Conservation (phyloP, 1,140 invertebrate species). For the Popillia japonica region DNA sequence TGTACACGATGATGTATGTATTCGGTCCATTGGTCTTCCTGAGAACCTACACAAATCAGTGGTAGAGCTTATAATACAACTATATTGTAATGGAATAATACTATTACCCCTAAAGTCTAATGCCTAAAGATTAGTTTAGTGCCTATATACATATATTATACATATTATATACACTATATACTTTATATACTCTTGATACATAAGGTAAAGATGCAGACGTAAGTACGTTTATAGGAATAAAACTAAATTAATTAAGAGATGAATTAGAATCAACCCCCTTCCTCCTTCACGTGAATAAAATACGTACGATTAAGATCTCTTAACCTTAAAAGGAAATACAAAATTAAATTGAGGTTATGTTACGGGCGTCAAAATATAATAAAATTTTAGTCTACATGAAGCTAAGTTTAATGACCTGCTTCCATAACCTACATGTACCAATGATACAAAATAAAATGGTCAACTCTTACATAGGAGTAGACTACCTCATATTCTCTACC, state of each 20-base stretch:
- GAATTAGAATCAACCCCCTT: no score
- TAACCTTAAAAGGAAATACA: background rate
- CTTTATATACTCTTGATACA: conserved; percentile 29
- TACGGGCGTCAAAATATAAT: background rate
- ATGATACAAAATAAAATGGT: background rate
- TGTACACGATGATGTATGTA: background rate
- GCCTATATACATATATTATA: conserved; percentile 33
- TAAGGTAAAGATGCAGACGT: background rate
- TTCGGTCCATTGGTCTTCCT: background rate
- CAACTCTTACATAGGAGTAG: no score
- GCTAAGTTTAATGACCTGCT: background rate
- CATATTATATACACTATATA: conserved; percentile 35
- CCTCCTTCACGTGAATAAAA: no score
- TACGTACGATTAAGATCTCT: no score
- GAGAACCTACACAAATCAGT: conserved; percentile 30
- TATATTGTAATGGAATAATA: conserved; percentile 26
- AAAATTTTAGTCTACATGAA: background rate
- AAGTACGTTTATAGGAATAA: conserved; percentile 1
- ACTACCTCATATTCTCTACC: no score
- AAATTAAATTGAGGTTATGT: background rate
- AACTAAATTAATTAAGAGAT: background rate
- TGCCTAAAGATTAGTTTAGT: conserved; percentile 45
- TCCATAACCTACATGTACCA: background rate
- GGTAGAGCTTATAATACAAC: conserved; percentile 40
- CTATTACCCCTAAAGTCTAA: conserved; percentile 41